These are phyloP conservation scores for Tenthredo distinguenda DNA, from an alignment of 2,888 invertebrate genomes.

Conservation along the genomic window DNA sequence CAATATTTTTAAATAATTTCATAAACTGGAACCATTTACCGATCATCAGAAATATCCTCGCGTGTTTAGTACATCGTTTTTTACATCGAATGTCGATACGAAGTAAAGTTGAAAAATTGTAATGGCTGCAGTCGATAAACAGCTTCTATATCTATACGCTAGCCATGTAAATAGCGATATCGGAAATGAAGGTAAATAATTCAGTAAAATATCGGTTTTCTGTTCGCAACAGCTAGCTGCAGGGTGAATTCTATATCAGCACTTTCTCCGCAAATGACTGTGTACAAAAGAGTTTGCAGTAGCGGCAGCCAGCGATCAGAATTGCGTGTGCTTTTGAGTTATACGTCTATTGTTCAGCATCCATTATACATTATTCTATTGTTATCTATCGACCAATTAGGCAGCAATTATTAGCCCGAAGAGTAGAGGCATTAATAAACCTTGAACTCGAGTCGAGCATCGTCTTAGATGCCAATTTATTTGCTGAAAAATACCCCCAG, in stretches of 20 bases:
- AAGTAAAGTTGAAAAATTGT: not conserved
- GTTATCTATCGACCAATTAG: not conserved
- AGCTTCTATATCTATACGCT: not conserved
- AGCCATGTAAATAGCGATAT: not conserved
- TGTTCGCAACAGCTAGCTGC: not conserved
- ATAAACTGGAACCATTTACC: not conserved
- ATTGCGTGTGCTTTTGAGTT: not conserved
- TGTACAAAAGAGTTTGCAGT: not conserved
- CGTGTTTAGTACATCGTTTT: not conserved
- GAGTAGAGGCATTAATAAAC: not conserved
- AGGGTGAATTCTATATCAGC: not conserved
- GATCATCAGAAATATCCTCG: not conserved
- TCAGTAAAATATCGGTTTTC: constrained; percentile 17
- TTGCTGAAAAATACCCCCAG: not conserved
- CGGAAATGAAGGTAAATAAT: constrained; percentile 23
- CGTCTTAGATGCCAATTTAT: not conserved
- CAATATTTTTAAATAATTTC: not conserved
- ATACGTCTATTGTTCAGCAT: not conserved
- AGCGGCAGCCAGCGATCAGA: not conserved
- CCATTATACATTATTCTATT: not conserved
- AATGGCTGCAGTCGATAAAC: not conserved
- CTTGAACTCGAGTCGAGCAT: not conserved
- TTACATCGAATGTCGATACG: not conserved
- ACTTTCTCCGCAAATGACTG: constrained; percentile 1
- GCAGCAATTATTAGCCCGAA: not conserved